phyloP scores from a whole-genome alignment of 2,888 invertebrate species.

The Drepana falcataria region DNA sequence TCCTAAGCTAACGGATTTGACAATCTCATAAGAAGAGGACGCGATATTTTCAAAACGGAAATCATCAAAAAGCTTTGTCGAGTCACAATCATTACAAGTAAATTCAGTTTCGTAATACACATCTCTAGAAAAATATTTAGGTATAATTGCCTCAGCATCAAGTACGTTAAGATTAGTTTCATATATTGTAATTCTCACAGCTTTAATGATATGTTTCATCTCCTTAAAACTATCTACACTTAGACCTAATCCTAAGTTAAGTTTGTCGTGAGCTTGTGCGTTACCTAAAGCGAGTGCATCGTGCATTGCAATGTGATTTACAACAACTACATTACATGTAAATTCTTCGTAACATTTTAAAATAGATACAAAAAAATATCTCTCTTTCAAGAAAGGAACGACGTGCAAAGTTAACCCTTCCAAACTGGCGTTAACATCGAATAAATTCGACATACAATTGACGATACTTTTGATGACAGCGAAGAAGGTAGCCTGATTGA shows the following conservation, averaged over 20 bases:
- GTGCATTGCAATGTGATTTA: conserved; percentile 50
- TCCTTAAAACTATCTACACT: conserved; percentile 61
- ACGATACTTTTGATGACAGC: conserved; percentile 38
- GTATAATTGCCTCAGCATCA: conserved; percentile 72
- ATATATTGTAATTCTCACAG: conserved; percentile 78
- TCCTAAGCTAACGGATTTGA: conserved; percentile 74
- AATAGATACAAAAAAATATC: conserved; percentile 68
- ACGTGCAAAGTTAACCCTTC: conserved; percentile 31
- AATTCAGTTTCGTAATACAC: conserved; percentile 71
- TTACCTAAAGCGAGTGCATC: conserved; percentile 68
- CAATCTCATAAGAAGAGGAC: conserved; percentile 77
- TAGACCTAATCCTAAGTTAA: conserved; percentile 52
- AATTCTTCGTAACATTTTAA: conserved; percentile 65
- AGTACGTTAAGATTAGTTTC: conserved; percentile 66
- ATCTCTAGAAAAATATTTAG: conserved; percentile 78
- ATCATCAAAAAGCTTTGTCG: conserved; percentile 68
- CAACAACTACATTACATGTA: conserved; percentile 54
- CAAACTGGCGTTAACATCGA: conserved; percentile 34
- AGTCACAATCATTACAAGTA: conserved; percentile 49
- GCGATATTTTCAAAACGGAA: conserved; percentile 70
- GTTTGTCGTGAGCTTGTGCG: conserved; percentile 56
- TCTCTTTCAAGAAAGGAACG: conserved; percentile 51
- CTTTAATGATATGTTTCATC: conserved; percentile 75
- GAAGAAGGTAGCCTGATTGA: conserved; percentile 30
- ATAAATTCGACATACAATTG: conserved; percentile 65